Conservation (phyloP, 2,888 invertebrate species). For the Lagria hirta region DNA sequence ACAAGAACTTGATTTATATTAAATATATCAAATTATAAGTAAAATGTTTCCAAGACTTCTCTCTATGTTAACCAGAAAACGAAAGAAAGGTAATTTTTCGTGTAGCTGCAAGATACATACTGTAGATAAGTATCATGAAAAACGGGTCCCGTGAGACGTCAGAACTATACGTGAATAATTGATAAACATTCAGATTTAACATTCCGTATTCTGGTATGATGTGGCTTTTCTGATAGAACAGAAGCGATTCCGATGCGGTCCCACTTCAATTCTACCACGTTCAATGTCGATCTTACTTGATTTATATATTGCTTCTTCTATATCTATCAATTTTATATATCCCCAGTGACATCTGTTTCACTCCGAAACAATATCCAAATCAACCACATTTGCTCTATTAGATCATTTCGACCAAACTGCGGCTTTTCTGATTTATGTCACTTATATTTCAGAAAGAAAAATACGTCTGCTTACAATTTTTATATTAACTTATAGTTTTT, state of each 20-base stretch:
- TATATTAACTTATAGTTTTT: no score
- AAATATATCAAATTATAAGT: conserved; percentile 11
- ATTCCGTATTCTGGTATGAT: conserved; percentile 46
- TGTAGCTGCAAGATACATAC: conserved; percentile 41
- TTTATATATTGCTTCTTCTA: conserved; percentile 44
- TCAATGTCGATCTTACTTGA: conserved; percentile 40
- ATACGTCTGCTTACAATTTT: no score
- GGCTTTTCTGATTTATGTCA: no score
- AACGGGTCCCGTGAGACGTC: conserved; percentile 43
- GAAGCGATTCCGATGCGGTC: conserved; percentile 33
- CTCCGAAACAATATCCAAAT: conserved; percentile 23
- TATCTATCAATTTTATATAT: conserved; percentile 45
- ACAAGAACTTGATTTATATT: no score
- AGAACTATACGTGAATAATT: conserved; percentile 50
- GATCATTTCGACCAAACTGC: no score
- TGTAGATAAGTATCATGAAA: conserved; percentile 42
- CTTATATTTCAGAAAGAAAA: no score
- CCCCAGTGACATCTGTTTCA: conserved; percentile 21
- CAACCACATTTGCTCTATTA: conserved; percentile 12
- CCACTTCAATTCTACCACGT: conserved; percentile 33
- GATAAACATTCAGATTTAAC: conserved; percentile 50
- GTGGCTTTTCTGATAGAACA: conserved; percentile 42
- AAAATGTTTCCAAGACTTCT: conserved; percentile 7
- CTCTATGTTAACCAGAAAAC: conserved; percentile 10
- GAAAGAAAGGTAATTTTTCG: conserved; percentile 34